These are phyloP conservation scores for Macropodus opercularis DNA, from an alignment of 2,797 vertebrate species.

Conservation along the genomic window DNA sequence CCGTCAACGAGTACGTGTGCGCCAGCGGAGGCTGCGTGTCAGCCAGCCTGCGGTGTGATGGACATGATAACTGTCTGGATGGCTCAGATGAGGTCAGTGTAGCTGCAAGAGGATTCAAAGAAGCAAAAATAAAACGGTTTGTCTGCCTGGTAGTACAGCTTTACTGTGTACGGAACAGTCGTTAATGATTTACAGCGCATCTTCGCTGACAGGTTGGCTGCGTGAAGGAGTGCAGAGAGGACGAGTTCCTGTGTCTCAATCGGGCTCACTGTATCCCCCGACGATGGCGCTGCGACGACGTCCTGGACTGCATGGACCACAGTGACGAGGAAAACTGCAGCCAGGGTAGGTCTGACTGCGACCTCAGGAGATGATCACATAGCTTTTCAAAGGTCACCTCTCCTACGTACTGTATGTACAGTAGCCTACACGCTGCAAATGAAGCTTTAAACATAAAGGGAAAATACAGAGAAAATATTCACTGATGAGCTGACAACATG, in stretches of 20 bases:
- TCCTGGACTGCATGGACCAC: slow-evolving; percentile 94
- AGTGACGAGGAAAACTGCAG: slow-evolving; percentile 94
- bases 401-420: no score
- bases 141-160: not conserved
- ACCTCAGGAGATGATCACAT: not conserved
- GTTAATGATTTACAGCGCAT: not conserved
- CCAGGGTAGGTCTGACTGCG: slow-evolving; percentile 78
- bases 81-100: slow-evolving; percentile 94
- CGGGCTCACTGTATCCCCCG: slow-evolving; percentile 95
- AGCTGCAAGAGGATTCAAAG: slow-evolving; percentile 14
- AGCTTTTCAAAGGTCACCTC: not conserved
- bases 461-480: not conserved
- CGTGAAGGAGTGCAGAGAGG: slow-evolving; percentile 93
- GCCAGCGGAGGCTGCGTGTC: slow-evolving; percentile 91
- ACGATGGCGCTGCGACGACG: slow-evolving; percentile 94
- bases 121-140: not conserved
- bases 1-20: slow-evolving; percentile 93
- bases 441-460: slow-evolving; percentile 5
- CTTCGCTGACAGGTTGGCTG: slow-evolving; percentile 86
- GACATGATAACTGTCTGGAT: slow-evolving; percentile 93
- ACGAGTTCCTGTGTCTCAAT: slow-evolving; percentile 94
- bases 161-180: not conserved
- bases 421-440: not conserved
- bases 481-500: not conserved
- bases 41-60: slow-evolving; percentile 92